Evolutionary conservation across 2,113 vertebrate species (phyloP).

Genomic region (Oxyura jamaicensis): DNA sequence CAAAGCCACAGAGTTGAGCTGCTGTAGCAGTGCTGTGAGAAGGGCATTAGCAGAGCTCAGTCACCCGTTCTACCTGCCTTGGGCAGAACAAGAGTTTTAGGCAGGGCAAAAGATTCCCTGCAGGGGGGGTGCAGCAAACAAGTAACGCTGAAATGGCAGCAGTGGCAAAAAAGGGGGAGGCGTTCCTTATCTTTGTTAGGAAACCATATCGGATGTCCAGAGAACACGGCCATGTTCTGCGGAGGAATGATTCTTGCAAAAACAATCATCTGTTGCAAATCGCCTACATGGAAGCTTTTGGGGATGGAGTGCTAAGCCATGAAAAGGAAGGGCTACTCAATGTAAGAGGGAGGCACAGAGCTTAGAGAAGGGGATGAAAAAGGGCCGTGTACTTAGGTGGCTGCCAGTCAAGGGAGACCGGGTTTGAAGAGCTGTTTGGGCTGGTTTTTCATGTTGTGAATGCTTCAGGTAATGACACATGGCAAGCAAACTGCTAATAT

Average conservation of each 20-base stretch:
- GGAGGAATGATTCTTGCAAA: background rate
- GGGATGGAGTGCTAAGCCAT: background rate
- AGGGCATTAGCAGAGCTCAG: accelerated
- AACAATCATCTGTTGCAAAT: background rate
- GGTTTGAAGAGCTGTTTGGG: background rate
- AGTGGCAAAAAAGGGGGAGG: background rate
- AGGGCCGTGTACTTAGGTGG: background rate
- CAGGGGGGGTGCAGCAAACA: background rate
- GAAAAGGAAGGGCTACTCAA: background rate
- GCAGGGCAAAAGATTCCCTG: background rate
- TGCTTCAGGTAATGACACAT: background rate
- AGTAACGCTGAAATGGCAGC: background rate
- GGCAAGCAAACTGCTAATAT: background rate
- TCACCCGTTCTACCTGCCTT: accelerated
- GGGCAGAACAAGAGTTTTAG: background rate
- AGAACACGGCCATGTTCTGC: background rate
- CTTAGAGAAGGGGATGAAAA: background rate
- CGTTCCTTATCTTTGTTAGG: background rate
- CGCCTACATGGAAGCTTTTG: background rate
- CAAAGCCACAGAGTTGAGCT: background rate
- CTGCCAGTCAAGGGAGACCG: background rate
- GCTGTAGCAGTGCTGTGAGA: background rate
- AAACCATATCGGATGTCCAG: background rate
- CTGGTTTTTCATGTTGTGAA: background rate
- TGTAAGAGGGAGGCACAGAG: background rate